Base-by-base conservation (phyloP, 2,113 vertebrate genomes). In the Callionymus lyra region DNA sequence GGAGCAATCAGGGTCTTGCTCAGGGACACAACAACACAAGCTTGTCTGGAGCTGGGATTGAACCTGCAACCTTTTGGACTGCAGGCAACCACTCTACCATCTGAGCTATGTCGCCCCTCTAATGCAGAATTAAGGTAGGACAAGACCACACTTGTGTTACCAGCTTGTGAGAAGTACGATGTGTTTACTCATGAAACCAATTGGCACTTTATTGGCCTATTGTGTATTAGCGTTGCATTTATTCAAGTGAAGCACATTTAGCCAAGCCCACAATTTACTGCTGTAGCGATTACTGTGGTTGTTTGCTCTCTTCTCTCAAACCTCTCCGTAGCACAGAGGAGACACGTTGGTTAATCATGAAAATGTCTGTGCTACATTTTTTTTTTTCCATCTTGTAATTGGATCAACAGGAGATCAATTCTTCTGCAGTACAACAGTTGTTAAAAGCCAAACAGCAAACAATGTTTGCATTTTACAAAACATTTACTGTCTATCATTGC, bases 281-380 rank as follows among this genome's bases (percentile, higher is more conserved):
- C 27, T 43, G 53, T 61, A 61, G 51, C 4, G 10, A 50, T 58
- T 52, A 54, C 39, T 44, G 21, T 47, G 31, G 17, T 32, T 60
- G 39, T 33, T 44, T 49, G 34, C 18, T 16, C 49, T 40, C 32
- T 46, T 41, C 41, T 31, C 27, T 55, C 43, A 72, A 56, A 66
- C 59, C 55, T 37, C 45, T 41, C 34, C 34, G 38, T 21, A 37
- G 54, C 59, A 61, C 32, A 47, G 27, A 56, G 53, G 63, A 54
- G 38, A 56, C 55, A 54, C 3, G 15, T 49, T 56, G 43, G 44
- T 58, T 63, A 40, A 36, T 54, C 40, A 53, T 27, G 38, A 55
- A 59, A 65, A 68, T 51, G 50, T 59, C 52, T 72, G 55, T 14
- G 56, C 68, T 42, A 61, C 37, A 61, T 69, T 53, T 44, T 51